phyloP scores from a whole-genome alignment of 2,888 invertebrate genomes.

The Mesoligia furuncula region DNA sequence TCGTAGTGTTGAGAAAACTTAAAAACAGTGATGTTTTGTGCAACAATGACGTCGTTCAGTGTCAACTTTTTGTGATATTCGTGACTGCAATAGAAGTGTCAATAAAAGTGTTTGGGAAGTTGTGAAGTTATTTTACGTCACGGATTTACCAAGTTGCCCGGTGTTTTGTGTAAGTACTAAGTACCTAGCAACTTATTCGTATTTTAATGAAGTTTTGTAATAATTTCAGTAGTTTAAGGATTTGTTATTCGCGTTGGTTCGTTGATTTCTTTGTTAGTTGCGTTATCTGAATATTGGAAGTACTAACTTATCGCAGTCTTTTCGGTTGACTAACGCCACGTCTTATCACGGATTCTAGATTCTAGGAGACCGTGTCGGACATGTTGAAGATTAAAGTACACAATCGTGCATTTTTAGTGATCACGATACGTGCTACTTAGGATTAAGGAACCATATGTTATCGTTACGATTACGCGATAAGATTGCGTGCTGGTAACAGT shows the following conservation, averaged over 20 bases:
- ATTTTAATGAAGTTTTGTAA: constrained; percentile 52
- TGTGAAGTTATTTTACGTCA: constrained; percentile 70
- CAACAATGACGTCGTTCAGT: constrained; percentile 78
- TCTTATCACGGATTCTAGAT: constrained; percentile 52
- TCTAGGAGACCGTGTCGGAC: constrained; percentile 40
- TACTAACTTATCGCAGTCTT: constrained; percentile 35
- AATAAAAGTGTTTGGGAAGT: constrained; percentile 65
- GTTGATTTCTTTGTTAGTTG: constrained; percentile 19
- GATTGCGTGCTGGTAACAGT: constrained; percentile 28
- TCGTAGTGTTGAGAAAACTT: constrained; percentile 74
- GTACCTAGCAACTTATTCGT: constrained; percentile 43
- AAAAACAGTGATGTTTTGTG: constrained; percentile 75
- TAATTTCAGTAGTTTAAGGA: constrained; percentile 15
- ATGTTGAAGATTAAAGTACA: constrained; percentile 48
- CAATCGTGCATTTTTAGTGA: constrained; percentile 36
- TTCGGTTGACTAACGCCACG: constrained; percentile 39
- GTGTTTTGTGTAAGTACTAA: constrained; percentile 68
- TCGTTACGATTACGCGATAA: constrained; percentile 54
- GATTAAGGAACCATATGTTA: constrained; percentile 46
- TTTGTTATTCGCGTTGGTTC: constrained; percentile 2
- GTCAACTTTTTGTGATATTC: constrained; percentile 75
- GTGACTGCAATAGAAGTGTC: constrained; percentile 61
- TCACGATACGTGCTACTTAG: constrained; percentile 13
- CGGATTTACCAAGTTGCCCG: constrained; percentile 80
- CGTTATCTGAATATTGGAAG: constrained; percentile 11